These are phyloP conservation scores for Nephotettix cincticeps DNA, from an alignment of 1,140 invertebrate genomes.

Conservation along the genomic window DNA sequence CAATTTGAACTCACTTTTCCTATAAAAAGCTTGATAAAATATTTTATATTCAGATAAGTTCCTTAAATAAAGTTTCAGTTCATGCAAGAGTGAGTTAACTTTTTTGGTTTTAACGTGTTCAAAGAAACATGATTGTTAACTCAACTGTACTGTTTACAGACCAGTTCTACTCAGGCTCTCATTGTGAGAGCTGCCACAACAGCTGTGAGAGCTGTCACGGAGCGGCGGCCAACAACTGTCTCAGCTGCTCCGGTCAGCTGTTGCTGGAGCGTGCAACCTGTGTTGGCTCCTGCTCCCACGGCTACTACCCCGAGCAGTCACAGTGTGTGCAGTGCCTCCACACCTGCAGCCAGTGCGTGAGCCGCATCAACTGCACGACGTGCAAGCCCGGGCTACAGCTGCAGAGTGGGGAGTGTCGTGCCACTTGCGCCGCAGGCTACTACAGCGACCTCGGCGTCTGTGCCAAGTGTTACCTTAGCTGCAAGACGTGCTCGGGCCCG, in stretches of 20 bases:
- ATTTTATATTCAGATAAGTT: too few species aligned
- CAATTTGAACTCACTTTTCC: too few species aligned
- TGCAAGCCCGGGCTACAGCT: conserved; percentile 67
- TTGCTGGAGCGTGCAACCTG: conserved; percentile 43
- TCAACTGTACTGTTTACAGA: neutral
- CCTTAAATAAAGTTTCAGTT: too few species aligned
- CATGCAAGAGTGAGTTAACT: too few species aligned
- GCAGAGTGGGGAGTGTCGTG: conserved; percentile 75
- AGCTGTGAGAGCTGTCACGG: conserved; percentile 49
- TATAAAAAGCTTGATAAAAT: too few species aligned
- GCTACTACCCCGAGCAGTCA: conserved; percentile 42
- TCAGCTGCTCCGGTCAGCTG: conserved; percentile 44
- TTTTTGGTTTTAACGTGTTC: too few species aligned
- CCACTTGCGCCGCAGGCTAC: conserved; percentile 64
- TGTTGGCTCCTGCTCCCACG: conserved; percentile 43
- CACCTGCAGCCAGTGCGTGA: conserved; percentile 73
- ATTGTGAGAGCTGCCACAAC: conserved; percentile 42
- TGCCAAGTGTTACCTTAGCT: conserved; percentile 77
- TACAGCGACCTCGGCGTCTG: conserved; percentile 81
- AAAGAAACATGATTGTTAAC: too few species aligned
- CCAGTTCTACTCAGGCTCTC: conserved; percentile 22
- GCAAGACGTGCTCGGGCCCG: conserved; percentile 77
- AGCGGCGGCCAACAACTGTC: conserved; percentile 44
- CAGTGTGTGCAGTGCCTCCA: conserved; percentile 72
- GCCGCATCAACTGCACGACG: conserved; percentile 72